These are phyloP conservation scores for Verasper variegatus DNA, from an alignment of 2,113 vertebrate genomes.

Conservation along the genomic window DNA sequence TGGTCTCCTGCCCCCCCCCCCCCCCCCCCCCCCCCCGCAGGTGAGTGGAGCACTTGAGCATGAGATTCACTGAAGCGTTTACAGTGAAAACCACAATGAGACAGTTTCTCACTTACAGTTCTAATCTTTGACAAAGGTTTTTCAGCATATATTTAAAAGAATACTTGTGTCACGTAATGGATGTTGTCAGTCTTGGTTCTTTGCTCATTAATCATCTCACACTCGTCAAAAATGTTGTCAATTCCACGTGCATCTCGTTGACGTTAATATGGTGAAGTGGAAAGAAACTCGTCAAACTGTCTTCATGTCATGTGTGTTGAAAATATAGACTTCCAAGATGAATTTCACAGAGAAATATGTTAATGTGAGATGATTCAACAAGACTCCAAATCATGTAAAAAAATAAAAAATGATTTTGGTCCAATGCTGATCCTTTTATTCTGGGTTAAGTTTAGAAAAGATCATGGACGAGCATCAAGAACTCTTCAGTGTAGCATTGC, in stretches of 20 bases:
- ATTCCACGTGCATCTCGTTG: not conserved
- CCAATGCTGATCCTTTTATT: no score
- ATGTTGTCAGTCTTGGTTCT: not conserved
- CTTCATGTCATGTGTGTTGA: no score
- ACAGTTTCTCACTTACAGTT: slow-evolving; percentile 9
- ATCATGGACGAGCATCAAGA: no score
- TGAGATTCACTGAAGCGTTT: slow-evolving; percentile 49
- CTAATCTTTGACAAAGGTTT: slow-evolving; percentile 4
- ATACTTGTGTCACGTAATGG: not conserved
- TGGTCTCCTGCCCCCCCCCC: slow-evolving; percentile 31
- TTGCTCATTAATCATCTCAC: not conserved
- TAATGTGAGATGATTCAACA: not conserved
- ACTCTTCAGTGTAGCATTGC: no score
- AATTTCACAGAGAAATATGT: not conserved
- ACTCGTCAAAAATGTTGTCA: not conserved
- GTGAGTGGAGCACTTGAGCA: slow-evolving; percentile 32
- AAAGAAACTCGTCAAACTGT: not conserved
- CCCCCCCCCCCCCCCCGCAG: slow-evolving; percentile 41
- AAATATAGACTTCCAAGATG: no score
- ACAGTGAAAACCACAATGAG: slow-evolving; percentile 26
- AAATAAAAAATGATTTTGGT: not conserved
- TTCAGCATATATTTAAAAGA: not conserved
- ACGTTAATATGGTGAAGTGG: not conserved
- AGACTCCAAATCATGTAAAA: not conserved
- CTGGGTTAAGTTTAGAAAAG: not conserved